These are phyloP conservation scores for Drosophila parthenogenetica DNA, from an alignment of 2,888 invertebrate species.

Conservation along the genomic window DNA sequence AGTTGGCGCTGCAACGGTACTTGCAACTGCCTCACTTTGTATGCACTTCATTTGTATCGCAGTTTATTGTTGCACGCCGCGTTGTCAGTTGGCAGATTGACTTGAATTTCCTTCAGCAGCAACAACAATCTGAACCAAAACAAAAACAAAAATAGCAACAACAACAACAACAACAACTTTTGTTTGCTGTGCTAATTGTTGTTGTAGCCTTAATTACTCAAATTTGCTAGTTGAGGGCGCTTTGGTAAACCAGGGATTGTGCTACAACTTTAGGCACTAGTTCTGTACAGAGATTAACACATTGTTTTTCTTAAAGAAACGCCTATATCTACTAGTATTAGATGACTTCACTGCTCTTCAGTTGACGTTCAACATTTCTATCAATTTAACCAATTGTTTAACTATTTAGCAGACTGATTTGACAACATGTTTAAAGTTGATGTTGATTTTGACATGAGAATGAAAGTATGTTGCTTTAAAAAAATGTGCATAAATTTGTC, in stretches of 20 bases:
- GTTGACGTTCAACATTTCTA: no score
- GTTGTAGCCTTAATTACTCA: conserved; percentile 7
- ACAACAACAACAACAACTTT: not conserved
- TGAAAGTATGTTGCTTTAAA: conserved; percentile 3
- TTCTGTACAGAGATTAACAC: no score
- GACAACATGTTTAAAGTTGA: conserved; percentile 2
- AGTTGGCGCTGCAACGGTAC: conserved; percentile 1
- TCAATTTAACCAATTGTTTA: not conserved
- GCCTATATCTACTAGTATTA: no score
- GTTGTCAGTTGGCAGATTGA: conserved; percentile 37
- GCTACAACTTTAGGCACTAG: not conserved
- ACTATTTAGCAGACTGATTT: not conserved
- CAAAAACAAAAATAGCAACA: not conserved
- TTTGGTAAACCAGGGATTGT: not conserved
- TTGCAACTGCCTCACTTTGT: conserved; percentile 48
- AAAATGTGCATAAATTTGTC: conserved; percentile 15
- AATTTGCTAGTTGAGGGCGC: conserved; percentile 8
- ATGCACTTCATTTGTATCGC: conserved; percentile 52
- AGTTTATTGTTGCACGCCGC: conserved; percentile 29
- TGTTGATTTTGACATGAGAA: conserved; percentile 8
- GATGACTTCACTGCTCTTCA: no score
- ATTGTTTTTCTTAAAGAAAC: no score
- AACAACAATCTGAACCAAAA: not conserved
- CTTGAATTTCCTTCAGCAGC: conserved; percentile 11
- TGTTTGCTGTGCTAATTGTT: not conserved